Base-by-base conservation (phyloP, 1,140 invertebrate species). In the Bombus soroeensis region DNA sequence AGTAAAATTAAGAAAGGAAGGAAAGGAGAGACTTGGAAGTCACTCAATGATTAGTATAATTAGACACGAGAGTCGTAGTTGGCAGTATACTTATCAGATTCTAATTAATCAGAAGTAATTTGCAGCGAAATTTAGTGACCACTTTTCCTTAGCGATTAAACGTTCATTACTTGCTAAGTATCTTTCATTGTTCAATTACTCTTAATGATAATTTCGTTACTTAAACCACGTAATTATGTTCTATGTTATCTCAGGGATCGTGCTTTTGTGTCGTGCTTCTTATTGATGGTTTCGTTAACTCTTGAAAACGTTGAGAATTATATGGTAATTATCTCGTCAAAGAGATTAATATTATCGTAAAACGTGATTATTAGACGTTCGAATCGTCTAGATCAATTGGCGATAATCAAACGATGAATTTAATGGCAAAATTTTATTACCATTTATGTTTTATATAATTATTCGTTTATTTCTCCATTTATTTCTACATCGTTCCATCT, bases 41-140 rank as follows among this genome's bases (percentile, higher is more conserved):
- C 66, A 59, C 71, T 34, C 57, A 10, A 3, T 10, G 28, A 81
- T 81, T 25, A 32, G 28, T 39, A 39, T 81, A 81, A 81, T 81
- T 59, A 32, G 34, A 28, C 25, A 9, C 22, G n/a, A 39, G 34
- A 32, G 10, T 73, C 18, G 9, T 25, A 32, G 10, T 18, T 9
- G 32, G 9, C 15, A 10, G 37, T 41, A 3, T 18, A 28, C 8
- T 76, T 28, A 47, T 75, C 59, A 53, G 57, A 66, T 76, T 39
- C 28, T 47, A 34, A 75, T 76, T 34, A n/a, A 66, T 47, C 57
- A 39, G n/a, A 47, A 9, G 59, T 43, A 43, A 73, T 43, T 43
- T 47, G 9, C 70, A 41, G 15, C 4, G 6, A 25, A 59, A 37
- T 28, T 37, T 25, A 22, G 74, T 59, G 32, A 37, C 8, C 47